phyloP scores from a whole-genome alignment of 2,797 vertebrate species.

The Neosilurus hyrtlii region DNA sequence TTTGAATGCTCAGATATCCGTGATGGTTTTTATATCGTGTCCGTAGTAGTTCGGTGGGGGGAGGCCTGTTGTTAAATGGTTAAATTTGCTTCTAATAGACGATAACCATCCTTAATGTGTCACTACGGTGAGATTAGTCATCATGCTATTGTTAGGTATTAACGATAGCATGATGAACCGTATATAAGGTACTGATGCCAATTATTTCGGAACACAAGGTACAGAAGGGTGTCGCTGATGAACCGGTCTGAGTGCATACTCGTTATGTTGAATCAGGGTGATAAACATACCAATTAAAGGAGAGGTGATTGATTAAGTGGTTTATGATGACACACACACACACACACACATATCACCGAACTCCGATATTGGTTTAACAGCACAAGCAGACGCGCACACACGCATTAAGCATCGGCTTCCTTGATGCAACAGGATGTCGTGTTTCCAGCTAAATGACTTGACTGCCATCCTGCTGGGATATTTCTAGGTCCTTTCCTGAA shows the following conservation, averaged over 20 bases:
- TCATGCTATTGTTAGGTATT: too few species aligned
- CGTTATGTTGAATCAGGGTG: neutral
- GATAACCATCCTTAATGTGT: too few species aligned
- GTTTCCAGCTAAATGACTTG: neutral
- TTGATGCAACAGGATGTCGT: neutral
- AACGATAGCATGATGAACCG: too few species aligned
- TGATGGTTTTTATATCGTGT: too few species aligned
- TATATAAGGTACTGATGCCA: neutral
- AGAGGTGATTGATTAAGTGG: neutral
- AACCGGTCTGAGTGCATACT: neutral
- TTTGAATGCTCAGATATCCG: too few species aligned
- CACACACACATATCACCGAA: too few species aligned
- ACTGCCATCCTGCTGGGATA: constrained; percentile 12
- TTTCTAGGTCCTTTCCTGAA: constrained; percentile 24
- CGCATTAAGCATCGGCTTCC: neutral
- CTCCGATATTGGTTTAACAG: too few species aligned
- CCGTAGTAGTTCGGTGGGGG: too few species aligned
- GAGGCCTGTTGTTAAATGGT: too few species aligned
- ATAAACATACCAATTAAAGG: neutral
- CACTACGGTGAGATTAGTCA: too few species aligned
- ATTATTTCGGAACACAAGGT: constrained; percentile 11
- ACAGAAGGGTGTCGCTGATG: neutral
- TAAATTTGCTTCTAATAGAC: too few species aligned
- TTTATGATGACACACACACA: too few species aligned
- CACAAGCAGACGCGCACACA: neutral